Percentiles rank a stretch among this genome's conserved stretches.
Conservation (phyloP, 2,113 vertebrate species). For the Laterallus jamaicensis region DNA sequence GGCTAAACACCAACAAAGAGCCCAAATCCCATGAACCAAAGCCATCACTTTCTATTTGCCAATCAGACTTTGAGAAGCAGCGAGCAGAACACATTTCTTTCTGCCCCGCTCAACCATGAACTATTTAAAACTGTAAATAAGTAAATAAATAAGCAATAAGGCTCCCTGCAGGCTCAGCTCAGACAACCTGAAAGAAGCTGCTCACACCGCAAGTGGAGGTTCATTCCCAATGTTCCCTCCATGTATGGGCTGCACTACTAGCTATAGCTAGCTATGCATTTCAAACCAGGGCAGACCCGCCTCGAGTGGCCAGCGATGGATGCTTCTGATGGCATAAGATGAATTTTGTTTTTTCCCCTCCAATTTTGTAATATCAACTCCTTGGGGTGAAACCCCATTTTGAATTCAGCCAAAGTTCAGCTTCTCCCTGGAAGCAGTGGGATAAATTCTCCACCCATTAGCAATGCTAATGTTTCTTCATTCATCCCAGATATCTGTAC, state of each 20-base stretch:
- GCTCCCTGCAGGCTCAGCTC: neutral
- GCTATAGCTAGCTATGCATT: neutral
- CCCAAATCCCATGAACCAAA: neutral
- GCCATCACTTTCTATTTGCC: neutral
- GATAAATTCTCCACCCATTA: neutral
- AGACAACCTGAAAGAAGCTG: neutral
- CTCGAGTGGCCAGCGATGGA: fast-evolving
- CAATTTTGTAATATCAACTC: neutral
- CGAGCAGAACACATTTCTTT: neutral
- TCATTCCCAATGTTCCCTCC: neutral
- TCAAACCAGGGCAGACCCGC: neutral
- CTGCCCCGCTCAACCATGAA: neutral
- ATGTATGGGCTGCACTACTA: neutral
- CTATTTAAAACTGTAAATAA: constrained; percentile 28
- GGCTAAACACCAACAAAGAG: neutral
- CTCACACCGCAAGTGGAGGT: fast-evolving
- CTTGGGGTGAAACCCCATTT: neutral
- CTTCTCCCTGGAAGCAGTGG: neutral
- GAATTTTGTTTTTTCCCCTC: neutral
- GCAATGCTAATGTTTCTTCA: fast-evolving
- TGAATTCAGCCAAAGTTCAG: neutral
- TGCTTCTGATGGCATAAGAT: neutral
- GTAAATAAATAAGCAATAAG: constrained; percentile 29
- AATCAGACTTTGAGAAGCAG: neutral
- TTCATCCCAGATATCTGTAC: neutral